phyloP scores from a whole-genome alignment of 2,888 invertebrate species.

The Phragmatobia fuliginosa region DNA sequence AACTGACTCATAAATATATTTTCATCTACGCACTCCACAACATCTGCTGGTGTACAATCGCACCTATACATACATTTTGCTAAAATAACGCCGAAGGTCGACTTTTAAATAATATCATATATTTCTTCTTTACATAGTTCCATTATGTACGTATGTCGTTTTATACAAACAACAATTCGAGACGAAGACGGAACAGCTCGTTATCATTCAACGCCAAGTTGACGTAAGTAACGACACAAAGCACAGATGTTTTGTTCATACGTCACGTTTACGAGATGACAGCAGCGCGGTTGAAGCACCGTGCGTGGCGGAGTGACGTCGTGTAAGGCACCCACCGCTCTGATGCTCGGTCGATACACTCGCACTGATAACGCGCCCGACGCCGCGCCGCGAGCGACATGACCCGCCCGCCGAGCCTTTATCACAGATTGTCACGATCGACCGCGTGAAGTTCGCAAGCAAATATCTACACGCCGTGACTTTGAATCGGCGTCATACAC shows the following conservation, averaged over 20 bases:
- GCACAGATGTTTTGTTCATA: background rate
- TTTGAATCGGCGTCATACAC: constrained; percentile 18
- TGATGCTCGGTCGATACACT: constrained; percentile 18
- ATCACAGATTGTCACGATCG: constrained; percentile 39
- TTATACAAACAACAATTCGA: background rate
- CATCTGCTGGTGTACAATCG: too few species aligned
- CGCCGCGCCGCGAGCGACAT: constrained; percentile 13
- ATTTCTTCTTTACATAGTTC: background rate
- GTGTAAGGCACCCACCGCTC: background rate
- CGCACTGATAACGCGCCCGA: constrained; percentile 7
- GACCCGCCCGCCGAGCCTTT: constrained; percentile 41
- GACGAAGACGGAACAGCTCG: background rate
- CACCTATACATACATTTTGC: too few species aligned
- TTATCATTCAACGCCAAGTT: background rate
- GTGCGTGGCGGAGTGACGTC: background rate
- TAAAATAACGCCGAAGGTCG: background rate
- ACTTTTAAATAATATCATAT: background rate
- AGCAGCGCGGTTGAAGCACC: background rate
- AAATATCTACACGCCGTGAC: constrained; percentile 18
- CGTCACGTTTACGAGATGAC: background rate
- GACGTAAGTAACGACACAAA: background rate
- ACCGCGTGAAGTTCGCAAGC: constrained; percentile 42
- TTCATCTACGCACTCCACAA: too few species aligned
- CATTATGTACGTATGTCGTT: too few species aligned
- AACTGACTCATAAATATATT: too few species aligned